These are phyloP conservation scores for Proterorhinus semilunaris DNA, from an alignment of 2,113 vertebrate species.

Conservation along the genomic window DNA sequence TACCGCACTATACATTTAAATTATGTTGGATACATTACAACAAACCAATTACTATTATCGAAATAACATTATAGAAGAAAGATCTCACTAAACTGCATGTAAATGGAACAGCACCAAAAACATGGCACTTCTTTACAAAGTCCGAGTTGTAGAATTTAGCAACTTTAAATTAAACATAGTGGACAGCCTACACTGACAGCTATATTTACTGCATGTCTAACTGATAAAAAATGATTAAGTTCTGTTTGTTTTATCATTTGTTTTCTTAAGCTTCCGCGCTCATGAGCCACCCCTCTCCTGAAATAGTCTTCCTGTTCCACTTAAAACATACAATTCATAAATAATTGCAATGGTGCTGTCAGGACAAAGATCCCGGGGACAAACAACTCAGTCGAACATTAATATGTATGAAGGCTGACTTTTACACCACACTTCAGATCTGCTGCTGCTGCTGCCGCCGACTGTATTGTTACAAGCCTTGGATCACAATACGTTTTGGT, in stretches of 20 bases:
- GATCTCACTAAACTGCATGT: no score
- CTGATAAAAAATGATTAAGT: slow-evolving; percentile 56
- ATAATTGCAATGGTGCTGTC: slow-evolving; percentile 58
- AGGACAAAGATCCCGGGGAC: slow-evolving; percentile 44
- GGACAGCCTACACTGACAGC: slow-evolving; percentile 18
- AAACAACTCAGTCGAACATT: slow-evolving; percentile 32
- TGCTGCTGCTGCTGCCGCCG: background rate
- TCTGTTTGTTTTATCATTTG: slow-evolving; percentile 48
- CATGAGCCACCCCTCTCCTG: slow-evolving; percentile 38
- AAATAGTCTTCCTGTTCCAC: slow-evolving; percentile 63
- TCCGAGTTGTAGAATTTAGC: no score
- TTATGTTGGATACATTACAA: no score
- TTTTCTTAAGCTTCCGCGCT: slow-evolving; percentile 52
- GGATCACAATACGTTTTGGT: background rate
- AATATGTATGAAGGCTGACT: slow-evolving; percentile 33
- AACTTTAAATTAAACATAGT: no score
- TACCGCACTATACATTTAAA: no score
- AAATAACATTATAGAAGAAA: no score
- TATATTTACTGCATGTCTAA: slow-evolving; percentile 34
- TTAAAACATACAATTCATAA: slow-evolving; percentile 49
- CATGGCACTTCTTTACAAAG: no score
- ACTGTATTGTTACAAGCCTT: slow-evolving; percentile 9
- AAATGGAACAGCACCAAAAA: no score
- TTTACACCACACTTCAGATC: slow-evolving; percentile 2
- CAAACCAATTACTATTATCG: no score